A percentile compares a stretch with the other conserved stretches of the same genome.
phyloP scores from a whole-genome alignment of 2,888 invertebrate genomes.

The Spisula subtruncata region DNA sequence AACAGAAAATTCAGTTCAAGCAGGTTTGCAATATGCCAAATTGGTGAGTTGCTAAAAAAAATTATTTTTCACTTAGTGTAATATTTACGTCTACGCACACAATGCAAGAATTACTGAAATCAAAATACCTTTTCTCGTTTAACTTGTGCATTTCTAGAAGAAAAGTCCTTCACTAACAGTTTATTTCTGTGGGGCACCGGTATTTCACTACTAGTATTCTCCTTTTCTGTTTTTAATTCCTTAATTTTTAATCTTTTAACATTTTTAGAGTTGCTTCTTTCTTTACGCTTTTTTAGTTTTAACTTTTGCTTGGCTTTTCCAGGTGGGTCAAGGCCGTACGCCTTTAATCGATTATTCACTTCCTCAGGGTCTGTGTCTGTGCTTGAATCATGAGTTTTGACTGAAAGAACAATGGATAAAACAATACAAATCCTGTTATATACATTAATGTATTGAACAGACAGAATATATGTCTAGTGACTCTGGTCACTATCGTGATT shows the following conservation, averaged over 20 bases:
- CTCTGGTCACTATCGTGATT: neutral
- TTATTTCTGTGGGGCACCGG: constrained; percentile 63
- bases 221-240: constrained; percentile 85
- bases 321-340: constrained; percentile 62
- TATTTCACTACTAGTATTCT: constrained; percentile 86
- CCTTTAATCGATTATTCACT: constrained; percentile 80
- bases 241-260: constrained; percentile 83
- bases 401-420: constrained; percentile 47
- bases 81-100: too few species aligned
- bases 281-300: constrained; percentile 78
- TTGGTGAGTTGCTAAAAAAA: too few species aligned
- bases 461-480: neutral
- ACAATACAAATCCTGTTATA: neutral
- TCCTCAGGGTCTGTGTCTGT: constrained; percentile 87
- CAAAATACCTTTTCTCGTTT: constrained; percentile 70
- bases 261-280: constrained; percentile 75
- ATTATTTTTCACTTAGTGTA: too few species aligned
- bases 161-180: constrained; percentile 66
- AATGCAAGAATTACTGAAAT: too few species aligned
- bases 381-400: constrained; percentile 82
- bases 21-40: too few species aligned
- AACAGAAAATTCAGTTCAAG: too few species aligned
- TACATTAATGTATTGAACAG: neutral
- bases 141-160: constrained; percentile 63
- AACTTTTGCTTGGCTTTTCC: constrained; percentile 74